Conservation (phyloP, 2,797 vertebrate genomes). For the Gila robusta region DNA sequence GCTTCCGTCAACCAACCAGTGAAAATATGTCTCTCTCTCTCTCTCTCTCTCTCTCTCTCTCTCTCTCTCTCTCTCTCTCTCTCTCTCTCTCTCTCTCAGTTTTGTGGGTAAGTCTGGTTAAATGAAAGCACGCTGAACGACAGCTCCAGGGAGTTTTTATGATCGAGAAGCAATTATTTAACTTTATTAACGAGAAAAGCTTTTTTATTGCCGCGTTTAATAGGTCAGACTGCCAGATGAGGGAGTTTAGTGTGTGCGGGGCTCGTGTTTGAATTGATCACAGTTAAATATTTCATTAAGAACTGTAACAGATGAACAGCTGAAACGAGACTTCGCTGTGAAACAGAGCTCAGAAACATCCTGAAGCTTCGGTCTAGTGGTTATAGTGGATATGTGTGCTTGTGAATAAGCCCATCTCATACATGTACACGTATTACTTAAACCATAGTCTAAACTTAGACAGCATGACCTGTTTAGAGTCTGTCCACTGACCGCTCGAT, state of each 20-base stretch:
- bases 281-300: conserved; percentile 49
- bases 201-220: conserved; percentile 53
- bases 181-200: conserved; percentile 53
- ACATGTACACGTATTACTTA: neutral
- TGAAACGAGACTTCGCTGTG: neutral
- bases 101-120: conserved; percentile 19
- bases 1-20: neutral
- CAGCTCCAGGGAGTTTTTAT: conserved; percentile 53
- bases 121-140: neutral
- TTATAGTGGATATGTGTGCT: neutral
- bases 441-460: neutral
- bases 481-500: neutral
- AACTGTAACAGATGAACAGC: conserved; percentile 28
- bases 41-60: no score
- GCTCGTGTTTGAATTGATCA: conserved; percentile 58
- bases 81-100: no score
- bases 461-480: neutral
- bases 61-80: no score
- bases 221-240: conserved; percentile 54
- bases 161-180: conserved; percentile 56
- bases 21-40: no score
- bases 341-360: no score
- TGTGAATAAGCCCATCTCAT: neutral
- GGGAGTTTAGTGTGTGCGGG: neutral
- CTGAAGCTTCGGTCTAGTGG: neutral